Evolutionary conservation across 1,140 invertebrate species (phyloP).

Genomic region (Chrysopa pallens): DNA sequence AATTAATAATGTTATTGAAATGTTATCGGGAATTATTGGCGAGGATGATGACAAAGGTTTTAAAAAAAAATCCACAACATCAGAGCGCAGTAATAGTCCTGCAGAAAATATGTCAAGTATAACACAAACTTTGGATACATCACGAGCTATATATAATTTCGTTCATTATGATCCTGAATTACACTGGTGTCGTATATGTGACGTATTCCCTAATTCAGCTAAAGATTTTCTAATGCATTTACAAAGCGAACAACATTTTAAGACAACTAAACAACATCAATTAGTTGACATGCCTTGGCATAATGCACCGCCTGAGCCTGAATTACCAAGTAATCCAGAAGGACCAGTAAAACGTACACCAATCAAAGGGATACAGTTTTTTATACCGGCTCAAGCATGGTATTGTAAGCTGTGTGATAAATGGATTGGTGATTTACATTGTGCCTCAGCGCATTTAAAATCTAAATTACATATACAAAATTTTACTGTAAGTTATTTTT

Average conservation of each 20-base stretch:
- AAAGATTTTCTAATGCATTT: constrained; percentile 71
- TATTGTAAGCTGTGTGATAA: constrained; percentile 71
- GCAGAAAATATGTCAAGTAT: constrained; percentile 20
- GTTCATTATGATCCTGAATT: constrained; percentile 74
- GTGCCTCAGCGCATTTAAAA: constrained; percentile 67
- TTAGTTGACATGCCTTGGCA: constrained; percentile 59
- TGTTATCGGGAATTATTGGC: constrained; percentile 60
- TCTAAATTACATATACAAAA: constrained; percentile 56
- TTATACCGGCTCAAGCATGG: constrained; percentile 71
- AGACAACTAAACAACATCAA: constrained; percentile 36
- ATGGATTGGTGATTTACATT: constrained; percentile 75
- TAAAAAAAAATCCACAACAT: constrained; percentile 4
- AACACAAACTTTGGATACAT: constrained; percentile 12
- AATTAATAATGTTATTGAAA: constrained; percentile 66
- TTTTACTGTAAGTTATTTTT: constrained; percentile 43
- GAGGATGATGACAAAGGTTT: constrained; percentile 29
- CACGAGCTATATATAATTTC: constrained; percentile 44
- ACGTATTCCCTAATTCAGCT: constrained; percentile 68
- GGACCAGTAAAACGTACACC: constrained; percentile 57
- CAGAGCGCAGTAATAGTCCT: constrained; percentile 17
- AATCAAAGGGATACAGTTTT: constrained; percentile 69
- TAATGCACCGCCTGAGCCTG: constrained; percentile 32
- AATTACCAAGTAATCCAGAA: constrained; percentile 42
- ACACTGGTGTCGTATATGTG: constrained; percentile 72
- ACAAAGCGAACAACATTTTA: constrained; percentile 56